Evolutionary conservation across 2,113 vertebrate species (phyloP).

Genomic region (Muntiacus muntjak): DNA sequence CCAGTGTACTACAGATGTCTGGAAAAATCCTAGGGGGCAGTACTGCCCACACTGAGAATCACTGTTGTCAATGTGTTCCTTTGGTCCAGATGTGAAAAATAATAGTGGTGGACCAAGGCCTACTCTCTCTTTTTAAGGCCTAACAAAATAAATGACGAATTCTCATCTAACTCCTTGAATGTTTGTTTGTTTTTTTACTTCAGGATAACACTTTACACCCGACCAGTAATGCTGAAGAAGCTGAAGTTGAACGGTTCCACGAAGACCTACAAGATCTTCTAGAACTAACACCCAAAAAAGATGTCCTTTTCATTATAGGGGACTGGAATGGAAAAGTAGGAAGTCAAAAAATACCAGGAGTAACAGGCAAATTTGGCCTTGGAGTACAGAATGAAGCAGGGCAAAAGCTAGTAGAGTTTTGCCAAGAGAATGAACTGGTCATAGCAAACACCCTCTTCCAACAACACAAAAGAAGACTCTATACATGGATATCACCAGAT

Average conservation of each 20-base stretch:
- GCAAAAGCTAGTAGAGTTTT: not conserved
- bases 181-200: not conserved
- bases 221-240: not conserved
- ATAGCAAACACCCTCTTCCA: not conserved
- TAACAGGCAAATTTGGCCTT: not conserved
- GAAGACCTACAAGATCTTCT: not conserved
- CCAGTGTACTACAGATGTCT: not conserved
- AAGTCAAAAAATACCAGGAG: not conserved
- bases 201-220: not conserved
- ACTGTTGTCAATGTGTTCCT: not conserved
- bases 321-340: not conserved
- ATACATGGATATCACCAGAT: not conserved
- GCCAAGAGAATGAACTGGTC: not conserved
- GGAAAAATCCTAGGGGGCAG: not conserved
- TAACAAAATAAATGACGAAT: not conserved
- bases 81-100: not conserved
- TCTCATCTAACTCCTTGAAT: not conserved
- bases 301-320: not conserved
- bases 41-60: not conserved
- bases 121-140: not conserved
- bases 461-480: not conserved
- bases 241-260: not conserved
- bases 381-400: not conserved
- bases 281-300: not conserved
- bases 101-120: no score